phyloP scores from a whole-genome alignment of 2,113 vertebrate species.

The Dasyprocta punctata region DNA sequence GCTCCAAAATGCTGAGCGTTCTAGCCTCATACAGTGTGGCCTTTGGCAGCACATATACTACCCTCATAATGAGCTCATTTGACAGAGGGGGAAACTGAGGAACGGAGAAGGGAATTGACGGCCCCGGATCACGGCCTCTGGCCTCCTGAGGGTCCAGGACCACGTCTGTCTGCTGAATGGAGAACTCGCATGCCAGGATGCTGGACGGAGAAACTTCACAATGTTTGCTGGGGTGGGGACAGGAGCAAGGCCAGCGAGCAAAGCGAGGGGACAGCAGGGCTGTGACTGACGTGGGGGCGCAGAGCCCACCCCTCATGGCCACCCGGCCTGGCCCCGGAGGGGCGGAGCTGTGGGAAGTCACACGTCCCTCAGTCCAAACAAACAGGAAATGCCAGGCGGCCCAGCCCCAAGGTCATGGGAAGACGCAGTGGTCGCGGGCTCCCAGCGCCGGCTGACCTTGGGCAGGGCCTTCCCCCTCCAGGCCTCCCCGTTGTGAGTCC shows the following conservation, averaged over 20 bases:
- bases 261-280: not conserved
- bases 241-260: not conserved
- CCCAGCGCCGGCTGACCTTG: not conserved
- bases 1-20: not conserved
- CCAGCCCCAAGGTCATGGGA: not conserved
- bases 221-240: not conserved
- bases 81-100: constrained; percentile 34
- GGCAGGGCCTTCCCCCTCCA: not conserved
- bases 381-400: constrained; percentile 68
- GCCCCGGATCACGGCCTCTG: not conserved
- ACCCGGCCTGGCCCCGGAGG: not conserved
- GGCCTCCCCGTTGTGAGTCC: not conserved
- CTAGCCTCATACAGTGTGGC: too few species aligned
- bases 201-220: not conserved
- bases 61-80: not conserved
- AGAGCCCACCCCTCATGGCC: not conserved
- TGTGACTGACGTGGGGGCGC: not conserved
- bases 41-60: too few species aligned
- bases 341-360: not conserved
- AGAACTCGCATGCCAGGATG: not conserved
- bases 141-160: not conserved
- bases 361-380: not conserved
- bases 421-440: not conserved
- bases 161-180: not conserved
- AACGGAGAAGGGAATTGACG: not conserved